phyloP scores from a whole-genome alignment of 2,888 invertebrate species.

The Chrysina gloriosa region DNA sequence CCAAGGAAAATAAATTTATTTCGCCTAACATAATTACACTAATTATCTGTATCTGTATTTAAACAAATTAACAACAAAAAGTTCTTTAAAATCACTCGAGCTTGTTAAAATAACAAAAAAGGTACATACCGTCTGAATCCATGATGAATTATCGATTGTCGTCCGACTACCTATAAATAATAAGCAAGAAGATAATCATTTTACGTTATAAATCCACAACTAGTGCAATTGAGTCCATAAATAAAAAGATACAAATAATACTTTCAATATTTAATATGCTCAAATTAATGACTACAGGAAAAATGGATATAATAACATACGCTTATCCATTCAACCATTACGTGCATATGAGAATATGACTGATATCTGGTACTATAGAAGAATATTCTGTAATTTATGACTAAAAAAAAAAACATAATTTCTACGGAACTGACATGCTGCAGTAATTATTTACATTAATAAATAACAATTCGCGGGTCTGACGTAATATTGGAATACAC shows the following conservation, averaged over 20 bases:
- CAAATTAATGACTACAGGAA: constrained; percentile 26
- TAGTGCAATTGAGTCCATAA: not conserved
- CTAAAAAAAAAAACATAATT: constrained; percentile 6
- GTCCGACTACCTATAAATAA: constrained; percentile 27
- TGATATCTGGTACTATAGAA: not conserved
- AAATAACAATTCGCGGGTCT: not conserved
- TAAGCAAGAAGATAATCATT: constrained; percentile 31
- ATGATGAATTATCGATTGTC: constrained; percentile 30
- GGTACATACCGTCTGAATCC: constrained; percentile 19
- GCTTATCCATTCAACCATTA: constrained; percentile 27
- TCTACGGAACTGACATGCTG: constrained; percentile 1
- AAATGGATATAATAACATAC: constrained; percentile 20
- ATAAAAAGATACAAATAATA: constrained; percentile 23
- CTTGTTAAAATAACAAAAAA: constrained; percentile 8
- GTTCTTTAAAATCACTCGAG: constrained; percentile 8
- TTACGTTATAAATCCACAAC: constrained; percentile 19
- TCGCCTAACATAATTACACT: not conserved
- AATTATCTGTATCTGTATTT: not conserved
- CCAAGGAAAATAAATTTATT: too few species aligned
- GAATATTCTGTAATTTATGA: constrained; percentile 5
- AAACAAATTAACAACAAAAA: not conserved
- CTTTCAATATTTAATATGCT: constrained; percentile 26
- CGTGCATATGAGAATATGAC: constrained; percentile 18
- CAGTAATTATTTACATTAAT: constrained; percentile 9
- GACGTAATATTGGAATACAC: not conserved